Base-by-base conservation (phyloP, 2,113 vertebrate species). In the Nerophis lumbriciformis region DNA sequence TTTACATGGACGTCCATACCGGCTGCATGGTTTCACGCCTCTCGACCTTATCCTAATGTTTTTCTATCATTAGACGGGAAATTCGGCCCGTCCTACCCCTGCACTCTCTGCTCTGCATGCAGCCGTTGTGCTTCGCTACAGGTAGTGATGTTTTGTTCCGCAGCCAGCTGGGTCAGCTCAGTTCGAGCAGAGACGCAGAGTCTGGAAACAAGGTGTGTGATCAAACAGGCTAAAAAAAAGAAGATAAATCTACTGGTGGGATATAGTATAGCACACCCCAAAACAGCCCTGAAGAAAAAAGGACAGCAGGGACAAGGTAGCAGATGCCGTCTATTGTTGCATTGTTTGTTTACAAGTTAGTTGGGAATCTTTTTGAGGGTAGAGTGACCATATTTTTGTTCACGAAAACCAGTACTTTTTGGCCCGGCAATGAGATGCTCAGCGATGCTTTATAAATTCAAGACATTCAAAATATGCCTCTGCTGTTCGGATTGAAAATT, bases 201-300 rank as follows among this genome's bases (percentile, higher is more conserved):
- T 83, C 80, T 86, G 86, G 80, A 61, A 61, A 71, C 82, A 85
- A 79, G 54, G 81, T 85, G 82, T 72, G 65, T 53, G 70, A 80
- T 59, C 47, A 75, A 71, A 79, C 51, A 65, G 39, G 21, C 50
- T 45, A 15, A 15, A 55, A 56, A 16, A 55, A 38, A n/a, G 19
- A 75, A 53, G 72, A 71, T 75, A 21, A 53, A 66, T 65, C 78
- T 75, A 83, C 90, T 90, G 85, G 88, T 90, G 87, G 83, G 61
- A 87, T 73, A 72, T 74, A 77, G 56, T 11, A 49, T 7, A 12
- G 65, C 57, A 67, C 49, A 61, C 63, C 73, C 35, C n/a, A 13
- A 79, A 74, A 64, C 45, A 63, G 42, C 6, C 57, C 49, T 37
- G 61, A 71, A 72, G 48, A 45, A 1, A 47, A 13, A 51, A 84